Conservation (phyloP, 2,888 invertebrate species). For the Eupithecia centaureata region DNA sequence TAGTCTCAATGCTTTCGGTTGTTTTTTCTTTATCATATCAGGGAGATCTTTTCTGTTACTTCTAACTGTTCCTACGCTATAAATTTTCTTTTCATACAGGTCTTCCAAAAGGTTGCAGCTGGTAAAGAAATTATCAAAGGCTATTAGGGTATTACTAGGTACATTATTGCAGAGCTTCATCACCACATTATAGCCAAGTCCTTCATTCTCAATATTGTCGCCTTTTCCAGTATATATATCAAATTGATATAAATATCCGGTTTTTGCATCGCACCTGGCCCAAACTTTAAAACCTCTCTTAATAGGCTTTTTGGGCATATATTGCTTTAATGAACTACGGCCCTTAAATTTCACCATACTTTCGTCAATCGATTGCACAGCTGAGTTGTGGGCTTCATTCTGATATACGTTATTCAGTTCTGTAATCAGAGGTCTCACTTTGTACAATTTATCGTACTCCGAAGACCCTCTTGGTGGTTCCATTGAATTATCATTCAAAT, state of each 20-base stretch:
- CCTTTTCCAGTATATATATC: conserved; percentile 47
- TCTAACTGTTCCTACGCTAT: conserved; percentile 50
- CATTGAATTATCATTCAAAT: too few species aligned
- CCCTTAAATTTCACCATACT: conserved; percentile 51
- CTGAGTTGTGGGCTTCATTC: conserved; percentile 40
- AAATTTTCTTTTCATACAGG: conserved; percentile 45
- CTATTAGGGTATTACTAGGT: conserved; percentile 39
- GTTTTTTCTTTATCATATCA: too few species aligned
- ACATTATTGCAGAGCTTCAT: conserved; percentile 35
- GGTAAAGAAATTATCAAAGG: conserved; percentile 54
- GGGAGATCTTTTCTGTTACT: too few species aligned
- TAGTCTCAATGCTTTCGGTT: conserved; percentile 34
- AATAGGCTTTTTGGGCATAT: conserved; percentile 46
- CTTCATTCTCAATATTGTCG: conserved; percentile 39
- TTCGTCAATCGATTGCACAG: conserved; percentile 44
- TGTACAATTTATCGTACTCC: too few species aligned
- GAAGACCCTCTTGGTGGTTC: too few species aligned
- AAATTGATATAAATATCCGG: conserved; percentile 46
- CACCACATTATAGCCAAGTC: conserved; percentile 41
- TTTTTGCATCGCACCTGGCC: conserved; percentile 44
- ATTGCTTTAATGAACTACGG: too few species aligned
- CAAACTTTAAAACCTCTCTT: conserved; percentile 45
- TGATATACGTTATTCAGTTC: too few species aligned
- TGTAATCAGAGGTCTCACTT: too few species aligned
- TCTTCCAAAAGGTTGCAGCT: conserved; percentile 40